Conservation (phyloP, 2,797 vertebrate species). For the Dromococcyx pavoninus region DNA sequence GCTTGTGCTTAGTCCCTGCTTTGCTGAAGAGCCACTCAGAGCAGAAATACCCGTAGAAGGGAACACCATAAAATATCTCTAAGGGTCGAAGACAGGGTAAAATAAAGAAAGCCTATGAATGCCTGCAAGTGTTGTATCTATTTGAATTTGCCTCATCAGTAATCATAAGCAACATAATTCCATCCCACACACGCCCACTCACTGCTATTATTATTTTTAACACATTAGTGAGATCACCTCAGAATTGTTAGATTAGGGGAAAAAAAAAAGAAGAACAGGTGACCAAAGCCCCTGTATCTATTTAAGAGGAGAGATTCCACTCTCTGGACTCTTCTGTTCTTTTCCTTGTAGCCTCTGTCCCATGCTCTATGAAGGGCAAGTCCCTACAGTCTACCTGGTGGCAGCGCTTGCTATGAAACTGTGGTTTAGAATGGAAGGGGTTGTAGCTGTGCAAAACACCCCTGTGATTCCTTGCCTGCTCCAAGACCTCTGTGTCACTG, state of each 20-base stretch:
- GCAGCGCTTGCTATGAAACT: background rate
- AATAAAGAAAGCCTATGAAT: constrained; percentile 40
- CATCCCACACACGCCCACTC: constrained; percentile 51
- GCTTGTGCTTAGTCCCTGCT: background rate
- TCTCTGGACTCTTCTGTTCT: background rate
- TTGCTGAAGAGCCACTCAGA: constrained; percentile 21
- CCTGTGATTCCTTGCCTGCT: constrained; percentile 14
- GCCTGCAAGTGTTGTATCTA: constrained; percentile 2
- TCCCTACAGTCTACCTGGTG: background rate
- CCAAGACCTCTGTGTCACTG: constrained; percentile 26
- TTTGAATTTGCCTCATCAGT: constrained; percentile 27
- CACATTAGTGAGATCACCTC: constrained; percentile 40
- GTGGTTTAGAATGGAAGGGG: background rate
- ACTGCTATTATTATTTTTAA: constrained; percentile 51
- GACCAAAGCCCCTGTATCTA: background rate
- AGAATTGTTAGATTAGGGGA: background rate
- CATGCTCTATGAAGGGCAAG: background rate
- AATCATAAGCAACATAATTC: constrained; percentile 15
- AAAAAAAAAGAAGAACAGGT: background rate
- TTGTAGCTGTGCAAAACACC: background rate
- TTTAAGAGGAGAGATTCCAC: background rate
- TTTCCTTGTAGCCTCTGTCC: background rate
- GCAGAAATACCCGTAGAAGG: constrained; percentile 5
- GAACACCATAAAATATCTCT: constrained; percentile 48
- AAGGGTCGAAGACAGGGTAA: constrained; percentile 28